phyloP scores from a whole-genome alignment of 2,797 vertebrate species.

The Artibeus jamaicensis region DNA sequence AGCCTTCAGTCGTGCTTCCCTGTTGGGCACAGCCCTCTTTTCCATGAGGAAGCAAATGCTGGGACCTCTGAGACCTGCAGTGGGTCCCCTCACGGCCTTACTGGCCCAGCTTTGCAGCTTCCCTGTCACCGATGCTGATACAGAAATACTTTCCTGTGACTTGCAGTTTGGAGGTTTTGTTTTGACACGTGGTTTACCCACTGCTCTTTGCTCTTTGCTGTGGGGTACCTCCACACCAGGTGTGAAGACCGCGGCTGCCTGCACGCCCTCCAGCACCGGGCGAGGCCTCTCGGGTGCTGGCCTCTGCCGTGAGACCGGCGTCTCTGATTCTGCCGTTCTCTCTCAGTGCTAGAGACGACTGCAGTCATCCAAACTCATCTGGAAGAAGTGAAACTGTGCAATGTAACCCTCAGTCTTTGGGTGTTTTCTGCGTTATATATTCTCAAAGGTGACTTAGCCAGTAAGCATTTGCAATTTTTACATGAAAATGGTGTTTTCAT shows the following conservation, averaged over 20 bases:
- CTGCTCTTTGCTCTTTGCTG: not conserved
- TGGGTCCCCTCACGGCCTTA: not conserved
- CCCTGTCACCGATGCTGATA: not conserved
- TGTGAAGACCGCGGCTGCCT: not conserved
- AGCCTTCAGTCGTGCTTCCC: no score
- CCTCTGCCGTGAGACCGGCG: fast-evolving
- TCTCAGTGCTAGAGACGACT: not conserved
- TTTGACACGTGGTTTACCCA: not conserved
- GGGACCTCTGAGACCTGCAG: not conserved
- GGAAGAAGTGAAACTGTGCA: not conserved
- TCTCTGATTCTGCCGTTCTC: not conserved
- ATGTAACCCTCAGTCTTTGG: not conserved
- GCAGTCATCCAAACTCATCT: not conserved
- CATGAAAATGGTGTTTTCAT: not conserved
- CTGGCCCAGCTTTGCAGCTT: not conserved
- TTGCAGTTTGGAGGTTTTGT: not conserved
- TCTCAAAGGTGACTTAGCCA: not conserved
- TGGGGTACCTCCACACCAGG: not conserved
- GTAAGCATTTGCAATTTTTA: not conserved
- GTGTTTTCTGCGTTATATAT: not conserved
- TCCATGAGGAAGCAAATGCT: not conserved
- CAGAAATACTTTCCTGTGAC: not conserved
- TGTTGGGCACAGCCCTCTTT: not conserved
- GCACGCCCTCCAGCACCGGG: no score
- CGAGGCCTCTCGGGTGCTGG: not conserved